Evolutionary conservation across 2,113 vertebrate genomes (phyloP).

Genomic region (Caracal caracal): DNA sequence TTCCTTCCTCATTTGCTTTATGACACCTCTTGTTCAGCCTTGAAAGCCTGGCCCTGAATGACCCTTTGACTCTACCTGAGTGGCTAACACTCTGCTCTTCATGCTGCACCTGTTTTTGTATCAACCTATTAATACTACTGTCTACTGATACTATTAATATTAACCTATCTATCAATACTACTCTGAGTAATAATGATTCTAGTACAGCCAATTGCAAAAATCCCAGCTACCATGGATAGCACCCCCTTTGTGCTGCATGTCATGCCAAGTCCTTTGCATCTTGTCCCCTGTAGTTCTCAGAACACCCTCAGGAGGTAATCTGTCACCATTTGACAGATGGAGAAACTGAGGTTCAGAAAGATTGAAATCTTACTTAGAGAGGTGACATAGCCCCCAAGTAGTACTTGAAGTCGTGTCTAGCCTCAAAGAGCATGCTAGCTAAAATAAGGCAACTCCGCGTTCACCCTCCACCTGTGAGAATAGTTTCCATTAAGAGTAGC

Average conservation of each 20-base stretch:
- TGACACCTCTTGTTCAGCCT: not conserved
- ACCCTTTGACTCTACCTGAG: not conserved
- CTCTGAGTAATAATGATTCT: not conserved
- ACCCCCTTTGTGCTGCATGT: not conserved
- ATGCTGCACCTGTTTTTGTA: accelerated
- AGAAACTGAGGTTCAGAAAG: not conserved
- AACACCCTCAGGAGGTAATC: not conserved
- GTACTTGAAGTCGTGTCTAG: not conserved
- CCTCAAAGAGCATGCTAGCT: not conserved
- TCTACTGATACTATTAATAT: not conserved
- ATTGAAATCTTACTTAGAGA: not conserved
- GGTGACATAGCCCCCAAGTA: not conserved
- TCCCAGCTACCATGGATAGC: not conserved
- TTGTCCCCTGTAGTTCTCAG: not conserved
- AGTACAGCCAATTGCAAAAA: too few relatives aligned
- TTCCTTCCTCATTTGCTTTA: not conserved
- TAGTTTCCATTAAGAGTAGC: not conserved
- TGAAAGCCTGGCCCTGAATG: not conserved
- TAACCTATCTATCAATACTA: not conserved
- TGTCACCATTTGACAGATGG: not conserved
- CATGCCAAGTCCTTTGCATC: not conserved
- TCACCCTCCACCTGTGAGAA: too few relatives aligned
- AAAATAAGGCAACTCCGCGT: not conserved
- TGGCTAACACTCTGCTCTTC: not conserved
- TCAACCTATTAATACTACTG: not conserved